Evolutionary conservation across 2,113 vertebrate genomes (phyloP).

Genomic region (Nematolebias whitei): DNA sequence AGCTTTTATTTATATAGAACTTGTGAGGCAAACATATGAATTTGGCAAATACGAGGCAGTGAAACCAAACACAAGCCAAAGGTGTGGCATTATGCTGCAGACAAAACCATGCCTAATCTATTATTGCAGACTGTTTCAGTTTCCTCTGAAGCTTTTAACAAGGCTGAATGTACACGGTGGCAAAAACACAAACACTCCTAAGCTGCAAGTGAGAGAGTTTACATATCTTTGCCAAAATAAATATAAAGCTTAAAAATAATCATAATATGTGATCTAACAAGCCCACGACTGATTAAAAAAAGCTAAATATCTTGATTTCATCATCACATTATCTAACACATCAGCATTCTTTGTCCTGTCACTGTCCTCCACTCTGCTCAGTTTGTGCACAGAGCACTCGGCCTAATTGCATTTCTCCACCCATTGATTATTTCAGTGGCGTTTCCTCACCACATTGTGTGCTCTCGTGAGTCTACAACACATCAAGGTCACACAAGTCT

Average conservation of each 20-base stretch:
- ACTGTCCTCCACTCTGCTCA: slow-evolving; percentile 18
- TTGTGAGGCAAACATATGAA: slow-evolving; percentile 26
- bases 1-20: slow-evolving; percentile 64
- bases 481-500: slow-evolving; percentile 48
- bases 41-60: slow-evolving; percentile 33
- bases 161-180: slow-evolving; percentile 33
- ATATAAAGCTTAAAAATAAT: not conserved
- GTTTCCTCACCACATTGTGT: slow-evolving; percentile 36
- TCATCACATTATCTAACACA: not conserved
- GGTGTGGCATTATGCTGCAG: slow-evolving; percentile 17
- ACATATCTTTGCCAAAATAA: slow-evolving; percentile 8
- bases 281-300: not conserved
- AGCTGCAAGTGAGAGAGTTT: slow-evolving; percentile 2
- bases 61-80: slow-evolving; percentile 8
- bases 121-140: not conserved
- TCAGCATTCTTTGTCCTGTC: not conserved
- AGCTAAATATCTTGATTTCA: slow-evolving; percentile 20
- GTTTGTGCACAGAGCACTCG: slow-evolving; percentile 66
- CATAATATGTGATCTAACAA: not conserved
- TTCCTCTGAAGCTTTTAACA: slow-evolving; percentile 9
- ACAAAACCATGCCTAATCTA: not conserved
- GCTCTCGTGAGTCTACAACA: slow-evolving; percentile 8
- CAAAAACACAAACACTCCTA: slow-evolving; percentile 29
- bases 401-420: slow-evolving; percentile 73
- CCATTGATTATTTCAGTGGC: slow-evolving; percentile 75